Conservation (phyloP, 37 sponge, comb jelly and placozoan species). For the Halisarca cf. caerulea region DNA sequence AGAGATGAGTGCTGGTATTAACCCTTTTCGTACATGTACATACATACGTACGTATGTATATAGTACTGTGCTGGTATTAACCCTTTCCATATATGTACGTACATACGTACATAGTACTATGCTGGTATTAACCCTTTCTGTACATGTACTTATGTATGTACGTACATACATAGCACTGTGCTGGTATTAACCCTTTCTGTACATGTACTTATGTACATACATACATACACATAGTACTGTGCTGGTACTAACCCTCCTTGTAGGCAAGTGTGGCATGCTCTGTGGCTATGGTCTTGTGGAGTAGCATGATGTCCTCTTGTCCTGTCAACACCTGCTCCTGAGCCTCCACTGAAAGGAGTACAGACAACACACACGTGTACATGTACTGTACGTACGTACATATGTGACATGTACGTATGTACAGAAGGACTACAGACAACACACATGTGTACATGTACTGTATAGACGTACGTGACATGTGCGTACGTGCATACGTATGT, state of each 20-base stretch:
- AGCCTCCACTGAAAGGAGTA: not conserved
- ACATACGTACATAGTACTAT: too few relatives aligned
- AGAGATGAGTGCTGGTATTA: not conserved
- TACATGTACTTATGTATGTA: not conserved
- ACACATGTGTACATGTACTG: not conserved
- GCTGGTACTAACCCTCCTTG: constrained; percentile 73
- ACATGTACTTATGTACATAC: too few relatives aligned
- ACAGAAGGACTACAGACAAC: not conserved
- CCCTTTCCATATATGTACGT: too few relatives aligned
- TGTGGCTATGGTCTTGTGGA: constrained; percentile 67
- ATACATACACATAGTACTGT: not conserved
- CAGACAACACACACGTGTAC: too few relatives aligned
- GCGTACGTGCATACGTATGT: too few relatives aligned
- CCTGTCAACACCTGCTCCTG: constrained; percentile 71
- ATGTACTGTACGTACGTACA: not conserved
- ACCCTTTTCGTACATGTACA: not conserved
- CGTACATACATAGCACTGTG: too few relatives aligned
- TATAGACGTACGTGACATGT: too few relatives aligned
- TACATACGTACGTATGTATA: not conserved
- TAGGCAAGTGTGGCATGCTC: constrained; percentile 50
- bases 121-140: not conserved
- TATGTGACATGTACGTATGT: not conserved
- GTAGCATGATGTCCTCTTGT: constrained; percentile 78
- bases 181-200: too few relatives aligned
- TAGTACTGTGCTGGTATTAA: too few relatives aligned